Evolutionary conservation across 1,140 invertebrate species (phyloP).

Genomic region (Zaprionus lachaisei): DNA sequence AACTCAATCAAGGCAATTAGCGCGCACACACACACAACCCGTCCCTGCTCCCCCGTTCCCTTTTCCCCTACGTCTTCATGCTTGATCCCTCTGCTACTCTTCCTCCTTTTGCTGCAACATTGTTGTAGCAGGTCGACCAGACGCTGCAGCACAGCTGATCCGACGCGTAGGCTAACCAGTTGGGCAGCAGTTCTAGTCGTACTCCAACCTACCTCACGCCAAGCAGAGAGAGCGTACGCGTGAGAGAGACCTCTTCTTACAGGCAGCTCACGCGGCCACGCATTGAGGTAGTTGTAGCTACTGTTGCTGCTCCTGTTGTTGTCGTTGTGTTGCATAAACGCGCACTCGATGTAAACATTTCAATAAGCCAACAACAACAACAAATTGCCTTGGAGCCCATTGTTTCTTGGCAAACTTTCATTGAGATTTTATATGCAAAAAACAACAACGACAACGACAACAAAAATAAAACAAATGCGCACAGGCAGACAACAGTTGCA

Average conservation of each 20-base stretch:
- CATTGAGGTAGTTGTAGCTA: conserved; percentile 44
- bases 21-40: conserved; percentile 58
- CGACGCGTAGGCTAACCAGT: conserved; percentile 47
- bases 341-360: conserved; percentile 70
- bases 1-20: conserved; percentile 82
- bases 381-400: conserved; percentile 65
- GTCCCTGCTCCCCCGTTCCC: conserved; percentile 15
- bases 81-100: conserved; percentile 10
- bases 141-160: conserved; percentile 63
- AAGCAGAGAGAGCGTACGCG: conserved; percentile 34
- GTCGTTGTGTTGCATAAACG: conserved; percentile 69
- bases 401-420: conserved; percentile 77
- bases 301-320: conserved; percentile 29
- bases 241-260: conserved; percentile 25
- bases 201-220: conserved; percentile 76
- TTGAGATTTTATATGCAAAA: conserved; percentile 74
- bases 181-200: conserved; percentile 26
- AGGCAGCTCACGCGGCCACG: conserved; percentile 47
- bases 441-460: conserved; percentile 17
- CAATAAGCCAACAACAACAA: conserved; percentile 52
- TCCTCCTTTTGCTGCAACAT: conserved; percentile 52
- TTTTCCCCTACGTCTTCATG: neutral
- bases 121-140: conserved; percentile 59
- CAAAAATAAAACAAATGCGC: conserved; percentile 34
- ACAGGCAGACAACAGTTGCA: conserved; percentile 19